Evolutionary conservation across 2,113 vertebrate species (phyloP).

Genomic region (Rhinichthys klamathensis): DNA sequence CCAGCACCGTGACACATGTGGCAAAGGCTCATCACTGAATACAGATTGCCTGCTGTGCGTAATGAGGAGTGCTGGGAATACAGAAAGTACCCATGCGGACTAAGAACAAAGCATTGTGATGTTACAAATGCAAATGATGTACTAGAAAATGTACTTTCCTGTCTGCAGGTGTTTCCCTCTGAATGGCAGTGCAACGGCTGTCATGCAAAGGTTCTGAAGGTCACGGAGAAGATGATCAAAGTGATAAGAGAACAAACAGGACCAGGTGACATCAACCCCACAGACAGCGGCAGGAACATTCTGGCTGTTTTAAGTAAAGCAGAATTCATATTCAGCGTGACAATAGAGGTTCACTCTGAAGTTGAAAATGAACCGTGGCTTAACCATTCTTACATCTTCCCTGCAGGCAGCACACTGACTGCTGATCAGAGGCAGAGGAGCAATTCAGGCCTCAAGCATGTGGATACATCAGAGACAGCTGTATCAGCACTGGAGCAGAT

Average conservation of each 20-base stretch:
- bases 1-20: neutral
- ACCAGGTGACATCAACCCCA: constrained; percentile 56
- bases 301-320: constrained; percentile 75
- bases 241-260: constrained; percentile 66
- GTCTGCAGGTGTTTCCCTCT: constrained; percentile 66
- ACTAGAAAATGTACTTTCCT: neutral
- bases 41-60: constrained; percentile 14
- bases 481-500: constrained; percentile 67
- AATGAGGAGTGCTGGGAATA: constrained; percentile 21
- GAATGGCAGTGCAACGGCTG: constrained; percentile 65
- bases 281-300: constrained; percentile 70
- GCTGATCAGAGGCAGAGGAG: constrained; percentile 53
- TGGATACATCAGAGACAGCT: constrained; percentile 34
- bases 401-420: constrained; percentile 70
- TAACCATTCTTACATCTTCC: neutral
- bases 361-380: neutral
- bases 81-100: neutral
- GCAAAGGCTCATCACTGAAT: neutral
- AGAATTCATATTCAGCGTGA: constrained; percentile 1
- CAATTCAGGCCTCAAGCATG: neutral
- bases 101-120: constrained; percentile 16
- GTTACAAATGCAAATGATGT: constrained; percentile 8
- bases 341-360: constrained; percentile 11
- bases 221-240: constrained; percentile 73
- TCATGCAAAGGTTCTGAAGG: constrained; percentile 65